phyloP scores from a whole-genome alignment of 2,888 invertebrate species.

The Ischnura elegans region DNA sequence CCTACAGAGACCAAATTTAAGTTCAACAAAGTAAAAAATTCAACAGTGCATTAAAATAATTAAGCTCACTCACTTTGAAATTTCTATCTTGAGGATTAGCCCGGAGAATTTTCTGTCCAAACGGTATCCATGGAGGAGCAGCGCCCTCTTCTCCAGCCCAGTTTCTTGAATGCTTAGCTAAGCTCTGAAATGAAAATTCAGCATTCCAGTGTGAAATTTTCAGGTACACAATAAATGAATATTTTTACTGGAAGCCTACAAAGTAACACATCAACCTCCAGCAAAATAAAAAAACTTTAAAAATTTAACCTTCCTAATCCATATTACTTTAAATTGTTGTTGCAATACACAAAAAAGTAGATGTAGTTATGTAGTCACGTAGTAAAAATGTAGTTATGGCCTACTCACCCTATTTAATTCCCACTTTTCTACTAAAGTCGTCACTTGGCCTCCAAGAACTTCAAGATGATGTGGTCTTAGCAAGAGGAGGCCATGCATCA shows the following conservation, averaged over 20 bases:
- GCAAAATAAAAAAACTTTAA: no score
- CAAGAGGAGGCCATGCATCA: conserved; percentile 87
- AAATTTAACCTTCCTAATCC: no score
- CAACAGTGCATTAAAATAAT: no score
- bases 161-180: conserved; percentile 83
- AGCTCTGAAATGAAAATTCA: conserved; percentile 77
- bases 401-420: conserved; percentile 82
- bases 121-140: conserved; percentile 95
- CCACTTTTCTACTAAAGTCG: conserved; percentile 93
- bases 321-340: no score
- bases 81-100: conserved; percentile 81
- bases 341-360: no score
- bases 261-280: not conserved
- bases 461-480: conserved; percentile 84
- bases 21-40: no score
- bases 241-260: not conserved
- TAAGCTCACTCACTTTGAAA: conserved; percentile 77
- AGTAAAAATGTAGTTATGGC: conserved; percentile 72
- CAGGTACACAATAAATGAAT: not conserved
- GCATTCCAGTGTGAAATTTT: not conserved
- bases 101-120: conserved; percentile 88
- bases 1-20: no score
- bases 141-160: conserved; percentile 86
- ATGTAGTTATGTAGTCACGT: conserved; percentile 71
- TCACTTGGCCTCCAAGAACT: conserved; percentile 91